Evolutionary conservation across 2,797 vertebrate genomes (phyloP), one percentile per base, ranked within the genome.

Genomic region (Galaxias olidus): DNA sequence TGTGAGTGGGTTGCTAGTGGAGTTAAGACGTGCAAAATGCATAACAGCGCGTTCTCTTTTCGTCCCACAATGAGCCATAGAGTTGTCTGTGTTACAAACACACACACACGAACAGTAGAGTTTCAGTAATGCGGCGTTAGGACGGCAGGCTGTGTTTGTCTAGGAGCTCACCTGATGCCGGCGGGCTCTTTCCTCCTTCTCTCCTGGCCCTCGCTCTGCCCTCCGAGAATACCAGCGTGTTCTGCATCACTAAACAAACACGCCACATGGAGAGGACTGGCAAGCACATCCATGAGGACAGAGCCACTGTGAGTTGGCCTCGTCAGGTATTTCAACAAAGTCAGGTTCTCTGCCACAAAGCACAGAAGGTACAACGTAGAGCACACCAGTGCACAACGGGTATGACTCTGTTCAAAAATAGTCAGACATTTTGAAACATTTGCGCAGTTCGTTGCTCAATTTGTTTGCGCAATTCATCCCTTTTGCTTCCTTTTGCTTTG

Each of bases 61-160:
- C 54, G 20, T n/a, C 7, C 30, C 30, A 18, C 20, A 18, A 52
- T 56, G 54, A 42, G 20, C 12, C 14, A 41, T 52, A 41, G 54
- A 42, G 54, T 41, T 56, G 30, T 0, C 12, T 56, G 30, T 13
- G 54, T n/a, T 15, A 41, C 54, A 56, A 52, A 62, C 48, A 62
- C 30, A 63, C 41, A 14, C 4, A 42, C 12, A 56, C 53, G n/a
- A 20, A 56, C 17, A 63, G 48, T 52, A 49, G 41, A 15, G 42
- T 17, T 48, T 51, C 15, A 14, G 51, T 53, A 6, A 20, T 10
- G 19, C 4, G 11, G 4, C 17, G 49, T n/a, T n/a, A 15, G 10
- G n/a, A 51, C n/a, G 10, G 12, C 51, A 53, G 18, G 1, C 61
- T 52, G 48, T 10, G 42, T 52, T 44, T 14, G 61, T 45, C n/a